Percentiles rank a stretch among this genome's conserved stretches.
These are phyloP conservation scores for Paelopatides confundens DNA, from an alignment of 53 echinoderm and acorn worm genomes.

Conservation along the genomic window DNA sequence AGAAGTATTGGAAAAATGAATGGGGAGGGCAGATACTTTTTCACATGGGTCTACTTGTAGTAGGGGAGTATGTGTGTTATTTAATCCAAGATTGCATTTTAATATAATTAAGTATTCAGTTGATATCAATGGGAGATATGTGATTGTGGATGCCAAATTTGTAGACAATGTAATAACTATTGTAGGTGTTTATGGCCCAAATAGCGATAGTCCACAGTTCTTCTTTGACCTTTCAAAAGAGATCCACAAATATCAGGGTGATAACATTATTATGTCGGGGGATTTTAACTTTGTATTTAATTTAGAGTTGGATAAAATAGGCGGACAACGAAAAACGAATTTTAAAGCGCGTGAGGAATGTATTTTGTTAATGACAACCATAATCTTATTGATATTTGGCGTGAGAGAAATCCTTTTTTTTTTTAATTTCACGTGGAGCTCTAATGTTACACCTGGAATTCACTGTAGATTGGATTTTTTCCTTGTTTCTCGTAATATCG, in stretches of 20 bases:
- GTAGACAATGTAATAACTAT: neutral
- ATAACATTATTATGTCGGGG: neutral
- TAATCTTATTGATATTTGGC: neutral
- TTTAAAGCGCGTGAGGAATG: neutral
- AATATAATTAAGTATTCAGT: neutral
- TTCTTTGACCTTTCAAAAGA: neutral
- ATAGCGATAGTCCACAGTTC: neutral
- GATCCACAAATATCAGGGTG: neutral
- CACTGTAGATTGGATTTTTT: neutral
- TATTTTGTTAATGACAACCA: neutral
- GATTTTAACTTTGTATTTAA: slow-evolving; percentile 1
- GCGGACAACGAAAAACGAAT: neutral
- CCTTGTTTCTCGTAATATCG: neutral
- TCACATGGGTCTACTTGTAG: neutral
- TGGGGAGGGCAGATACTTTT: neutral
- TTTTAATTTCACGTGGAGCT: neutral
- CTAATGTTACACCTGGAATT: neutral
- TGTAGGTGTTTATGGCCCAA: neutral
- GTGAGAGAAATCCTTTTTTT: neutral
- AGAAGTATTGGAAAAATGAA: slow-evolving; percentile 5
- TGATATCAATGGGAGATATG: neutral
- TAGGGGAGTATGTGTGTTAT: neutral
- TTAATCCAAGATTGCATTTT: neutral
- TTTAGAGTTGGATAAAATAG: neutral
- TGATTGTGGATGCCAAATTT: neutral